Conservation (phyloP, 1,140 invertebrate genomes). For the Drosophila mauritiana region DNA sequence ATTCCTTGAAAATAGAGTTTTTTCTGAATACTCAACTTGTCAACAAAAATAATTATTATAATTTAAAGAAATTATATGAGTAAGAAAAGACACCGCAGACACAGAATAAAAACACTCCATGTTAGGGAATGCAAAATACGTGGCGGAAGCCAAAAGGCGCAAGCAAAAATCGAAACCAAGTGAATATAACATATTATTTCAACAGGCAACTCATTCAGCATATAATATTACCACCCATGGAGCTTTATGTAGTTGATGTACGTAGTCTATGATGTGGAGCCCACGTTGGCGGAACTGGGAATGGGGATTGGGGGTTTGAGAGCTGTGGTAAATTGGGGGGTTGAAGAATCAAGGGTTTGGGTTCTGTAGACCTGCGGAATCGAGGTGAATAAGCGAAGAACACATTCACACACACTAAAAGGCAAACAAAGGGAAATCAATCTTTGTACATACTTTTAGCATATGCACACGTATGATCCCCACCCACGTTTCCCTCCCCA, state of each 20-base stretch:
- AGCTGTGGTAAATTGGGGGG: background rate
- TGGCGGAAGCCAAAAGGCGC: constrained; percentile 16
- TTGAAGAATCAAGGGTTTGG: background rate
- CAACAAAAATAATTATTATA: no score
- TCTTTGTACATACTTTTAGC: constrained; percentile 71
- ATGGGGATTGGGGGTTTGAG: background rate
- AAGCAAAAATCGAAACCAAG: constrained; percentile 55
- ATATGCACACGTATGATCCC: constrained; percentile 59
- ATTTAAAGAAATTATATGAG: no score
- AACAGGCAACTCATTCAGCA: constrained; percentile 59
- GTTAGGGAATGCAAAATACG: constrained; percentile 23
- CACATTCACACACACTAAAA: constrained; percentile 62
- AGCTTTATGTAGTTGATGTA: constrained; percentile 49
- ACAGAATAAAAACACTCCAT: background rate
- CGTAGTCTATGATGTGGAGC: constrained; percentile 9
- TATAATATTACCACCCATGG: constrained; percentile 60
- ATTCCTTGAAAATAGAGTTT: no score
- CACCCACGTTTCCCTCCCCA: background rate
- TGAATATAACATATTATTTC: constrained; percentile 67
- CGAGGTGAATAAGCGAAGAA: constrained; percentile 62
- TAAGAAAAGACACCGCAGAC: no score
- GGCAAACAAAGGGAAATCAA: constrained; percentile 82
- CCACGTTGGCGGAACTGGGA: constrained; percentile 1
- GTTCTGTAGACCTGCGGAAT: constrained; percentile 42
- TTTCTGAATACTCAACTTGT: no score